These are phyloP conservation scores for Leptinotarsa tumamoca DNA, from an alignment of 2,888 invertebrate genomes.

Conservation along the genomic window DNA sequence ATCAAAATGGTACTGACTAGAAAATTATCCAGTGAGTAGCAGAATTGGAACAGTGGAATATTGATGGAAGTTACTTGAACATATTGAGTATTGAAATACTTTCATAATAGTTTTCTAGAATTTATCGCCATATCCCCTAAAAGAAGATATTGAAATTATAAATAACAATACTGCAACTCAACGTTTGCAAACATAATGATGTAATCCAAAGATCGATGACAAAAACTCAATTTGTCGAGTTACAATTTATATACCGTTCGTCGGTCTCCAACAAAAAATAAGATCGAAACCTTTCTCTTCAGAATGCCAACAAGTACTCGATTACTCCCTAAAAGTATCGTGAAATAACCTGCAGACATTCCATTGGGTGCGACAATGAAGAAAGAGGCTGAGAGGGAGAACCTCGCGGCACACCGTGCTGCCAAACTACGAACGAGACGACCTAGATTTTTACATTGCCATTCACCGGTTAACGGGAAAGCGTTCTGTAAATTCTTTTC, in stretches of 20 bases:
- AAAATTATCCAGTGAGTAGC: no score
- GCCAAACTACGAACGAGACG: constrained; percentile 55
- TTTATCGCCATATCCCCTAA: neutral
- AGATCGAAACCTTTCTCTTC: constrained; percentile 19
- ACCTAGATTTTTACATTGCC: constrained; percentile 63
- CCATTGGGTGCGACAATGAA: constrained; percentile 27
- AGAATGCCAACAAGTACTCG: constrained; percentile 19
- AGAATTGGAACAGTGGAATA: no score
- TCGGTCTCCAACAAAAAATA: constrained; percentile 3
- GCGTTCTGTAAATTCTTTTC: constrained; percentile 56
- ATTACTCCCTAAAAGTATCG: constrained; percentile 17
- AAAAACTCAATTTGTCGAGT: neutral
- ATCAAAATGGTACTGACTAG: no score
- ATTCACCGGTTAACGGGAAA: constrained; percentile 63
- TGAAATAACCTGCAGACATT: constrained; percentile 25
- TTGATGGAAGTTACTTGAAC: no score
- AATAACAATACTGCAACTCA: neutral
- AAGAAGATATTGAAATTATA: neutral
- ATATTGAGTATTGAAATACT: no score
- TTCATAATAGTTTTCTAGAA: no score
- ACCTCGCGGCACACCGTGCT: constrained; percentile 46
- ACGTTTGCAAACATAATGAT: neutral
- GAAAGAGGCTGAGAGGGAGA: constrained; percentile 38
- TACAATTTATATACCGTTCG: constrained; percentile 11
- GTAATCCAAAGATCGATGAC: constrained; percentile 7